Conservation (phyloP, 2,797 vertebrate species). For the Yasuhikotakia modesta region DNA sequence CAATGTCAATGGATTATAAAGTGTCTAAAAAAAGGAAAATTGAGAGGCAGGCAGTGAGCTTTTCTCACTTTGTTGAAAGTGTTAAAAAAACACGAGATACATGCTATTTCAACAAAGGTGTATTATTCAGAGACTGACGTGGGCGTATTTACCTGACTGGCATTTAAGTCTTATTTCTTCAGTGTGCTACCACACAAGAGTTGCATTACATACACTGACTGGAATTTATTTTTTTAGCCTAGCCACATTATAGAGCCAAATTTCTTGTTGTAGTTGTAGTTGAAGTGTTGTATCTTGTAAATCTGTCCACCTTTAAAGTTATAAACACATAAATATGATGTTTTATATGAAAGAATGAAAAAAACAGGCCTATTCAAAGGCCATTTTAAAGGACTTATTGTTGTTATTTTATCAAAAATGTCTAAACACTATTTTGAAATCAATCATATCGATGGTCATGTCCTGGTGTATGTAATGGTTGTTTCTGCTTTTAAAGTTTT, state of each 20-base stretch:
- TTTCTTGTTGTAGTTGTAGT: background rate
- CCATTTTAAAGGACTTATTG: no score
- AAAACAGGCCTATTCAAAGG: background rate
- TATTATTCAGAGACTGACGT: constrained; percentile 27
- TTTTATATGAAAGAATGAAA: background rate
- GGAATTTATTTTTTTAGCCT: background rate
- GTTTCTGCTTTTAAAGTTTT: background rate
- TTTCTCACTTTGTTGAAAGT: constrained; percentile 7
- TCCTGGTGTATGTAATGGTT: background rate
- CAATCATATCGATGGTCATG: no score
- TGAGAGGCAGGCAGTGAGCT: constrained; percentile 19
- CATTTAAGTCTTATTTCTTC: background rate
- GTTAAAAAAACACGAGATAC: constrained; percentile 21
- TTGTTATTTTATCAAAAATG: no score
- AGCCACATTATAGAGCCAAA: background rate
- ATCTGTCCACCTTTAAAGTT: background rate
- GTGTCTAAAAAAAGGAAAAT: constrained; percentile 19
- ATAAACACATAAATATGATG: background rate
- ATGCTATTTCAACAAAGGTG: constrained; percentile 8
- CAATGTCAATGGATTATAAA: constrained; percentile 18
- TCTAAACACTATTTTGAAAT: no score
- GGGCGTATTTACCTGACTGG: constrained; percentile 4
- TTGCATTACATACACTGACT: constrained; percentile 8
- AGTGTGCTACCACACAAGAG: background rate
- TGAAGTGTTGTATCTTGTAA: background rate